Evolutionary conservation across 2,113 vertebrate species (phyloP), one percentile per base, ranked within the genome.

Genomic region (Phoxinus phoxinus): DNA sequence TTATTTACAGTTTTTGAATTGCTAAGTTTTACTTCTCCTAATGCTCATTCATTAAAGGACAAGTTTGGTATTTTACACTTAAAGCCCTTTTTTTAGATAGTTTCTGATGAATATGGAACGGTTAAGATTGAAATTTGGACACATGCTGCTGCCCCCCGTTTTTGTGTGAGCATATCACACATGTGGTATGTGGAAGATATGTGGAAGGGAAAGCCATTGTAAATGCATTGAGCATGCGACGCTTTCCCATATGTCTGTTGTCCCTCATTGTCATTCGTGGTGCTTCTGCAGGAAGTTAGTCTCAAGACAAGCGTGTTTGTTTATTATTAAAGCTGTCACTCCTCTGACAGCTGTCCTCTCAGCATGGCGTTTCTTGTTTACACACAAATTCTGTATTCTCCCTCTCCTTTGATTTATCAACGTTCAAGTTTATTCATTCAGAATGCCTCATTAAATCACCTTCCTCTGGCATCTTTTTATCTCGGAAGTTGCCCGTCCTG

Each of bases 301-400:
- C 25, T 67, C 15, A 67, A 69, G 79, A 81, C 79, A 35, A 46
- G 65, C 8, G 3, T 48, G 77, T 86, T 61, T 58, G 65, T 84
- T 74, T 73, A 80, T 87, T 87, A 89, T 85, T 83, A 80, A 89
- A 73, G 71, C 86, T 23, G 88, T 87, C 86, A 80, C 56, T 81
- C 88, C 53, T 75, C 84, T 87, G 73, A 80, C 58, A 87, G 88
- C 73, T 83, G 83, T 83, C 73, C 59, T 80, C 84, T 51, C 86
- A 81, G 86, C 88, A 76, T 87, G 86, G 56, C 46, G 41, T 84
- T 74, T 51, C 65, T 76, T 67, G 25, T 85, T 89, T 67, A 87
- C 83, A 63, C 35, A 35, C 21, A 25, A 35, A 32, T 41, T 81
- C n/a, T 27, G 6, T 19, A 53, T 86, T 84, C 23, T 32, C 75